Conservation (phyloP, 2,888 invertebrate genomes). For the Galeruca laticollis region DNA sequence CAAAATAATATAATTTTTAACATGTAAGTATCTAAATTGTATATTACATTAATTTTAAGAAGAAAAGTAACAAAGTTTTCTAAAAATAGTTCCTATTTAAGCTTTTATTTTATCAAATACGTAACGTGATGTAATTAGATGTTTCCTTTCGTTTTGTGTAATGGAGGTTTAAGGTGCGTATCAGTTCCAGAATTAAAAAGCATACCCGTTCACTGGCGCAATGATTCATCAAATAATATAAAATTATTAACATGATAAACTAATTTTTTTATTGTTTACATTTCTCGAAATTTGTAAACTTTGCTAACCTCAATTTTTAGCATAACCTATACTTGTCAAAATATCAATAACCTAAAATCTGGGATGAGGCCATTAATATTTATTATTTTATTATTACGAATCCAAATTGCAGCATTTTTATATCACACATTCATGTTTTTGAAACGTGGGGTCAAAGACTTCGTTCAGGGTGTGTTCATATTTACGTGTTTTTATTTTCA, state of each 20-base stretch:
- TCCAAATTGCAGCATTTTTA: neutral
- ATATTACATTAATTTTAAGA: constrained; percentile 24
- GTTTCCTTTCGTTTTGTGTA: constrained; percentile 58
- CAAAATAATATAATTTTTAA: constrained; percentile 58
- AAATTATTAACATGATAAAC: constrained; percentile 15
- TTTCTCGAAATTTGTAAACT: constrained; percentile 63
- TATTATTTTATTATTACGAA: constrained; percentile 17
- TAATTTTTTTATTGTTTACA: constrained; percentile 62
- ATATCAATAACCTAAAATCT: constrained; percentile 59
- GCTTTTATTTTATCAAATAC: constrained; percentile 37
- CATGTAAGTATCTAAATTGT: constrained; percentile 58
- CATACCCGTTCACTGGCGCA: constrained; percentile 28
- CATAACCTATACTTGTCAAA: constrained; percentile 68
- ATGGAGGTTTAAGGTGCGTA: constrained; percentile 60
- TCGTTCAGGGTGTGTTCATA: constrained; percentile 32
- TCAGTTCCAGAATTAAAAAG: constrained; percentile 45
- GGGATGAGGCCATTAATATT: constrained; percentile 8
- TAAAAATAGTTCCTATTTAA: constrained; percentile 14
- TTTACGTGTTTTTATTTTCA: constrained; percentile 7
- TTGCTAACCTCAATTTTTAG: constrained; percentile 65
- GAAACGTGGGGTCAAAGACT: constrained; percentile 29
- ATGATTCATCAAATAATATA: constrained; percentile 30
- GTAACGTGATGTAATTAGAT: constrained; percentile 61
- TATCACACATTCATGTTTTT: neutral
- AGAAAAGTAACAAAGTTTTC: constrained; percentile 20